Evolutionary conservation across 2,888 invertebrate genomes (phyloP), one percentile per base, ranked within the genome.

Genomic region (Pristionchus maxplancki): DNA sequence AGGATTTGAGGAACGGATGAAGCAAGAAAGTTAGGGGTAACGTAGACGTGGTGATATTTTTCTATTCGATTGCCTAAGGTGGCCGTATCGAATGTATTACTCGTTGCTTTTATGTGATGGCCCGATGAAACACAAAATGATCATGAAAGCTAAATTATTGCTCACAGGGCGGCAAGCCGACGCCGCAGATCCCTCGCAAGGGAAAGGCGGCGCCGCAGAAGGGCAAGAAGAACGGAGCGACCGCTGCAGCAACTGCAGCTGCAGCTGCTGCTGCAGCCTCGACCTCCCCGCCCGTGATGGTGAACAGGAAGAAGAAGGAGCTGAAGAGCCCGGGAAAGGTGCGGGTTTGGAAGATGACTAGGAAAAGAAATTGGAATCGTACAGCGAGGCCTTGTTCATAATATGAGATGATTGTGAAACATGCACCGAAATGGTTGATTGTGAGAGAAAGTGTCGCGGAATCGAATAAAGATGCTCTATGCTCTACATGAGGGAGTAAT

Each of bases 271-370:
- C 48, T 31, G 28, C 81, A 3, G 8, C 71, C 37, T 15, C 71
- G 17, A 15, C 81, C 2, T 15, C 53, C 11, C 82, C n/a, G 78
- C 86, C 50, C 71, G 84, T 31, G 88, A 88, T 24, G 83, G 87
- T 82, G 89, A 89, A 83, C 24, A 67, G 82, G 58, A 84, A 84
- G 64, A 78, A 71, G 87, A 31, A 67, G 81, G 64, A 88, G 50
- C 53, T 58, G 81, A 84, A 88, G 67, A 86, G 48, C 31, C 85
- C 88, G 58, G 89, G 71, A 87, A 50, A 87, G 85, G 82, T 85
- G 53, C 53, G 44, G 44, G 44, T 44, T 44, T 6, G 44, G 44
- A 44, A 44, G 44, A n/a, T n/a, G n/a, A n/a, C n/a, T 44, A 44
- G 11, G 44, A 44, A 44, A 11, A 44, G 11, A 11, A 44, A 44